phyloP scores from a whole-genome alignment of 2,113 vertebrate species.

The Puntigrus tetrazona region DNA sequence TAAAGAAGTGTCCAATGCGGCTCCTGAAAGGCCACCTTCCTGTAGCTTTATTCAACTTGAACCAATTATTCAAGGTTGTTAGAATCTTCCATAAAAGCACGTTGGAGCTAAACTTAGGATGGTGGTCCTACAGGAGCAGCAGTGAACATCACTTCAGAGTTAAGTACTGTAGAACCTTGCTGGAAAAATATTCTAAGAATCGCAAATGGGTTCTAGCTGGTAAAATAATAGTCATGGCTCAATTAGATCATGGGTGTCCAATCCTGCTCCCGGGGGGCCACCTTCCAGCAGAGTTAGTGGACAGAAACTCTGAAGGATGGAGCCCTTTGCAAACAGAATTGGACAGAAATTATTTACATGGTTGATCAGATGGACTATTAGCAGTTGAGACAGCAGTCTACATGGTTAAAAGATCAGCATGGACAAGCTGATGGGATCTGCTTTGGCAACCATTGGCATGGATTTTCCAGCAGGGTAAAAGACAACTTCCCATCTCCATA shows the following conservation, averaged over 20 bases:
- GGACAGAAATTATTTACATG: not conserved
- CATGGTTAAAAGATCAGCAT: not conserved
- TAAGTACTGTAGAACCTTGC: not conserved
- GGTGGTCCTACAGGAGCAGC: not conserved
- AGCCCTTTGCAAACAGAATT: not conserved
- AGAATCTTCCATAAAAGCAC: not conserved
- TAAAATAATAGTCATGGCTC: not conserved
- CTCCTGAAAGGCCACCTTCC: not conserved
- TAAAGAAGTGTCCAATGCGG: not conserved
- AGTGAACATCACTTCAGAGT: not conserved
- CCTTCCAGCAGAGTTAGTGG: not conserved
- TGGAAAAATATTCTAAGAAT: not conserved
- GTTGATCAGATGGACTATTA: not conserved
- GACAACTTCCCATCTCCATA: not conserved
- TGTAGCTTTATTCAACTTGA: not conserved
- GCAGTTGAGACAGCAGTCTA: not conserved
- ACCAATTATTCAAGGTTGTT: not conserved
- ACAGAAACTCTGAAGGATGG: not conserved
- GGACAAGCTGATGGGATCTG: not conserved
- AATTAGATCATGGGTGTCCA: not conserved
- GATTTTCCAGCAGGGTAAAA: conserved; percentile 1
- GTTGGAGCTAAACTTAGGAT: not conserved
- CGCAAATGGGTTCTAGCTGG: not conserved
- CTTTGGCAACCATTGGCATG: not conserved
- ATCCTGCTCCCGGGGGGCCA: not conserved